A percentile compares a stretch with the other conserved stretches of the same genome.
These are phyloP conservation scores for Malacosoma neustria DNA, from an alignment of 2,888 invertebrate genomes.

Conservation along the genomic window DNA sequence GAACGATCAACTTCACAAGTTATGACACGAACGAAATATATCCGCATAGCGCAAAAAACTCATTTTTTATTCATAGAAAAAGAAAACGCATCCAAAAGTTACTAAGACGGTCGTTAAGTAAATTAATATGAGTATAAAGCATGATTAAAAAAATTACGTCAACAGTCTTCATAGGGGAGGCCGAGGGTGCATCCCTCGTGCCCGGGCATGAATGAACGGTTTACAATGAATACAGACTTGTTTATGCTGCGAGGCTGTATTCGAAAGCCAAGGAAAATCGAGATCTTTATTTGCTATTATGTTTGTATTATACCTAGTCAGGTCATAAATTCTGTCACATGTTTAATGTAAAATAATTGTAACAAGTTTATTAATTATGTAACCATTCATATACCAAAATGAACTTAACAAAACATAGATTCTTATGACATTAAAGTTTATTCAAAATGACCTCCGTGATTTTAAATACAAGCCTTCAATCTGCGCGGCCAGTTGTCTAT, in stretches of 20 bases:
- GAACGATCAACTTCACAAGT: constrained; percentile 31
- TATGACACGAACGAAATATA: constrained; percentile 22
- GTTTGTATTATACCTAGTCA: too few relatives aligned
- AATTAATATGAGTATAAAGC: constrained; percentile 72
- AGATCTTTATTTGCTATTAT: too few relatives aligned
- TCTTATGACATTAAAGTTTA: too few relatives aligned
- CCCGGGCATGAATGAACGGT: not conserved
- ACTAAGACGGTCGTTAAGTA: constrained; percentile 65
- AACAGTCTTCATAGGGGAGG: constrained; percentile 26
- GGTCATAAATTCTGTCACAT: too few relatives aligned
- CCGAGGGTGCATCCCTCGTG: not conserved
- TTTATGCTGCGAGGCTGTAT: not conserved
- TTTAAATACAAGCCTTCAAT: too few relatives aligned
- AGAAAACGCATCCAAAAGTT: constrained; percentile 45
- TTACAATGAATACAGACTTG: not conserved
- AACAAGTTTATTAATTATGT: too few relatives aligned
- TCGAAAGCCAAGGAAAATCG: too few relatives aligned
- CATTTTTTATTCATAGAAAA: constrained; percentile 71
- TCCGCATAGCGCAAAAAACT: constrained; percentile 26
- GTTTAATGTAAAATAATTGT: too few relatives aligned
- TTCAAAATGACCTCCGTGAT: too few relatives aligned
- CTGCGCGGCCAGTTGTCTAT: too few relatives aligned
- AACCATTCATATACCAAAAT: too few relatives aligned
- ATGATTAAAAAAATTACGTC: constrained; percentile 73
- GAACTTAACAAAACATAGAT: too few relatives aligned